These are phyloP conservation scores for Eublepharis macularius DNA, from an alignment of 2,113 vertebrate genomes.

Conservation along the genomic window DNA sequence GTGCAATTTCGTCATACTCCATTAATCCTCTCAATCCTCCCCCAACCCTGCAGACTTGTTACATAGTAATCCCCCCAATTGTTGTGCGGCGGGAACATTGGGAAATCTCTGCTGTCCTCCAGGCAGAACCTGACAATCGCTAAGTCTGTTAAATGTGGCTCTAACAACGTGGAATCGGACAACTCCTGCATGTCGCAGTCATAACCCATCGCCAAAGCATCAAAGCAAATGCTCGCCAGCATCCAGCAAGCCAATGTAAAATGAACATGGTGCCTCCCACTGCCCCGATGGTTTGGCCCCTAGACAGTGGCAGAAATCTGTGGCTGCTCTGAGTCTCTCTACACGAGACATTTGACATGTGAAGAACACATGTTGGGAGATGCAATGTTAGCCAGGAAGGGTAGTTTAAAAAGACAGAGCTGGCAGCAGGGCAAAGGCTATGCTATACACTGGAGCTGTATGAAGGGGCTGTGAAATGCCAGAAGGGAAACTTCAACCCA, in stretches of 20 bases:
- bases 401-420: no score
- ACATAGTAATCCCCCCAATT: slow-evolving; percentile 82
- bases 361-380: no score
- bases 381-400: no score
- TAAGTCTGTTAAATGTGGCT: slow-evolving; percentile 68
- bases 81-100: slow-evolving; percentile 82
- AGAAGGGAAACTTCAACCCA: no score
- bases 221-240: slow-evolving; percentile 65
- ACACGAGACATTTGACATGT: no score
- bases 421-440: no score
- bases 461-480: no score
- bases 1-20: slow-evolving; percentile 84
- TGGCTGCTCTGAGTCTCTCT: no score
- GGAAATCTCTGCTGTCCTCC: slow-evolving; percentile 78
- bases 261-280: slow-evolving; percentile 59
- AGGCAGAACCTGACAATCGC: slow-evolving; percentile 80
- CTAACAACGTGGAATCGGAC: slow-evolving; percentile 67
- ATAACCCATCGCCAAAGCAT: slow-evolving; percentile 55
- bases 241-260: slow-evolving; percentile 61
- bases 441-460: no score
- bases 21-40: slow-evolving; percentile 87
- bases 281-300: slow-evolving; percentile 18
- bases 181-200: slow-evolving; percentile 46
- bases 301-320: slow-evolving; percentile 41
- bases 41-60: slow-evolving; percentile 62